phyloP scores from a whole-genome alignment of 2,113 vertebrate genomes.

The Syrmaticus mikado region DNA sequence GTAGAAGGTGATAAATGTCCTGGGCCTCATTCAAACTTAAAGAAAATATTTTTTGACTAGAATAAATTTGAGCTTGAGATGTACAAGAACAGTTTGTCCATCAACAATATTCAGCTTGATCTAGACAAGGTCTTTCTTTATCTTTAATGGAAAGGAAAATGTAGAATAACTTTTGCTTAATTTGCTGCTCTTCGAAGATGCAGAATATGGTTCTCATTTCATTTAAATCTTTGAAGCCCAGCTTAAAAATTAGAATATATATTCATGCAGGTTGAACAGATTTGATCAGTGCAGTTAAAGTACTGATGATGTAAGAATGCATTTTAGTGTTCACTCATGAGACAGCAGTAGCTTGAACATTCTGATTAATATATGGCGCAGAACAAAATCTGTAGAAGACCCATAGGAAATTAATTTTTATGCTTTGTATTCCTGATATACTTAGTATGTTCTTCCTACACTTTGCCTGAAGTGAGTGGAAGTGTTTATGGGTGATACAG shows the following conservation, averaged over 20 bases:
- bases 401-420: slow-evolving; percentile 14
- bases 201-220: not conserved
- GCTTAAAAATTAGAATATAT: not conserved
- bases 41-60: not conserved
- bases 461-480: not conserved
- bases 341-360: not conserved
- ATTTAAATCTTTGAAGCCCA: not conserved
- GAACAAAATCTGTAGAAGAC: not conserved
- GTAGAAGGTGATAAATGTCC: not conserved
- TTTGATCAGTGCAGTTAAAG: not conserved
- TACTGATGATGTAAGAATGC: not conserved
- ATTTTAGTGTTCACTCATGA: not conserved
- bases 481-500: not conserved
- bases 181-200: not conserved
- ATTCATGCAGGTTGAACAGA: not conserved
- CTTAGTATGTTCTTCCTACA: not conserved
- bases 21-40: not conserved
- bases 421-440: slow-evolving; percentile 19
- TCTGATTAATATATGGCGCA: not conserved
- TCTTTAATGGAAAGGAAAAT: not conserved
- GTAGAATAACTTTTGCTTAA: not conserved
- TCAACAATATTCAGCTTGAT: not conserved
- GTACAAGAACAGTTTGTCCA: not conserved
- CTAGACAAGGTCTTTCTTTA: not conserved
- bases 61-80: not conserved